These are phyloP conservation scores for Neoascia interrupta DNA, from an alignment of 2,888 invertebrate species.

Conservation along the genomic window DNA sequence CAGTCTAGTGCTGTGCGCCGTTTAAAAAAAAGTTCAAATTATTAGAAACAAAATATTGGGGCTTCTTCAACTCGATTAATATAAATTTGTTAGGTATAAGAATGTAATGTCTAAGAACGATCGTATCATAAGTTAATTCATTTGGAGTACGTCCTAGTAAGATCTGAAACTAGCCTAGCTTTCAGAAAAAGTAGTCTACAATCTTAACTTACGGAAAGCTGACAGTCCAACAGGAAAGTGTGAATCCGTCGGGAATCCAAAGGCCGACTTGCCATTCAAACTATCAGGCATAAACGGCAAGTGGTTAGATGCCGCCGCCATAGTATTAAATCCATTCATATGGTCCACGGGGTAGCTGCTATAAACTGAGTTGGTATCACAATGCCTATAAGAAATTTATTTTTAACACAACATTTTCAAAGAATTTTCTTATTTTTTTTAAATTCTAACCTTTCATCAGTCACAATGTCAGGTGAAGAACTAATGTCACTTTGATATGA, in stretches of 20 bases:
- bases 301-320: constrained; percentile 65
- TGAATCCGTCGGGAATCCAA: constrained; percentile 75
- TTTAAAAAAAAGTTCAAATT: no score
- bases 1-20: no score
- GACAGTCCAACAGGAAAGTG: constrained; percentile 78
- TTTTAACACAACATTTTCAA: background rate
- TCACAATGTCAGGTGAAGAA: constrained; percentile 78
- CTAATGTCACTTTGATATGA: constrained; percentile 78
- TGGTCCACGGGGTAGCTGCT: constrained; percentile 50
- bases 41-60: no score
- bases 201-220: constrained; percentile 78
- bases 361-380: constrained; percentile 71
- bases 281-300: constrained; percentile 65
- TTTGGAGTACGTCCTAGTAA: no score
- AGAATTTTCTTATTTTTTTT: no score
- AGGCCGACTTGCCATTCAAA: constrained; percentile 65
- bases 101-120: no score
- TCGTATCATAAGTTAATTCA: no score
- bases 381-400: constrained; percentile 70
- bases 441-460: constrained; percentile 76
- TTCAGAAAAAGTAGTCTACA: no score
- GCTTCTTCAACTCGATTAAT: no score
- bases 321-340: constrained; percentile 68
- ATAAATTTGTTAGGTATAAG: no score
- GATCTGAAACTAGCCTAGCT: no score